Evolutionary conservation across 2,113 vertebrate species (phyloP).

Genomic region (Heterotilapia buettikoferi): DNA sequence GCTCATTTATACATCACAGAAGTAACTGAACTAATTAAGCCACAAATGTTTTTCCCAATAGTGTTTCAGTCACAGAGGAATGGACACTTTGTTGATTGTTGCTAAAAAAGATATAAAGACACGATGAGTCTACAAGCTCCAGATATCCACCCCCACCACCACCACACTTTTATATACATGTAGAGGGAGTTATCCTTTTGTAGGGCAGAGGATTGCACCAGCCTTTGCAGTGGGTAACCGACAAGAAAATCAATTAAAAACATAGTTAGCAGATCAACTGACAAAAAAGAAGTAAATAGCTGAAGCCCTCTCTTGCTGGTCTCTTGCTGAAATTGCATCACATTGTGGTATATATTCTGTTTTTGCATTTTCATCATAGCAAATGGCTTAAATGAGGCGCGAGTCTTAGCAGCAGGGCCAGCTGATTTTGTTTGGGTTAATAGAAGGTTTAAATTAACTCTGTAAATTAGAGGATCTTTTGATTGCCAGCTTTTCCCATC

Average conservation of each 20-base stretch:
- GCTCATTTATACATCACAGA: neutral
- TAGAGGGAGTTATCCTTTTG: neutral
- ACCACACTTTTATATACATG: neutral
- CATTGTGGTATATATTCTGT: neutral
- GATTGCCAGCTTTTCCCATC: neutral
- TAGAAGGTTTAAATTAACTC: neutral
- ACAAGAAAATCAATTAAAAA: neutral
- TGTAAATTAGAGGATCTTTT: neutral
- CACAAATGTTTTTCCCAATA: neutral
- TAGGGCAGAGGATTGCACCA: neutral
- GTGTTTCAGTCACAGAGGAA: conserved; percentile 48
- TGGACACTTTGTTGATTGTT: conserved; percentile 54
- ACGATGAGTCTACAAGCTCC: conserved; percentile 69
- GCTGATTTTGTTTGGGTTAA: neutral
- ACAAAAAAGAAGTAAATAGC: neutral
- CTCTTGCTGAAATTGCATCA: neutral
- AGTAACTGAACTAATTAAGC: neutral
- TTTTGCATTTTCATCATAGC: neutral
- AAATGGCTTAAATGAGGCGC: neutral
- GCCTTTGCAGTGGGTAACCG: neutral
- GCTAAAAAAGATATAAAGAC: conserved; percentile 63
- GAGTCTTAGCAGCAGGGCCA: neutral
- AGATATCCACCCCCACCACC: neutral
- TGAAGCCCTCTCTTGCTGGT: no score
- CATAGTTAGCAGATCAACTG: neutral